phyloP scores from a whole-genome alignment of 2,113 vertebrate species.

The Tetrax tetrax region DNA sequence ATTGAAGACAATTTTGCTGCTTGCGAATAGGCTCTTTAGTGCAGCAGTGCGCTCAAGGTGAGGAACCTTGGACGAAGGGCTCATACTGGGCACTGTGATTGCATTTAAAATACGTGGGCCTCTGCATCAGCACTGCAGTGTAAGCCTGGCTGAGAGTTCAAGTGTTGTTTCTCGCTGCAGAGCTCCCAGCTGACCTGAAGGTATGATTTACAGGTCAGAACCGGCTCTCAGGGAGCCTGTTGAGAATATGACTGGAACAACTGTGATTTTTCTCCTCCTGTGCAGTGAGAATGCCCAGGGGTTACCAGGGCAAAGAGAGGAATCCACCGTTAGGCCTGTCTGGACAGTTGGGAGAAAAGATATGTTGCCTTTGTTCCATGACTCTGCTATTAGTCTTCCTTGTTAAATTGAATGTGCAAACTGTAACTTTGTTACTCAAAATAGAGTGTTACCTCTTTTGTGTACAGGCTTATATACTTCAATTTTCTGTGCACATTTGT shows the following conservation, averaged over 20 bases:
- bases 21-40: background rate
- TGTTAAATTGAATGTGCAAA: background rate
- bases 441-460: background rate
- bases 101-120: background rate
- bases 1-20: background rate
- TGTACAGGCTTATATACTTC: background rate
- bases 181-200: background rate
- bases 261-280: background rate
- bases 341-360: background rate
- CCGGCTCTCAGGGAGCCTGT: background rate
- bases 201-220: background rate
- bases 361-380: background rate
- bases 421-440: background rate
- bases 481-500: background rate
- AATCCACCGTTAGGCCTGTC: background rate
- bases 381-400: background rate
- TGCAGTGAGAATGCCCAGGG: background rate
- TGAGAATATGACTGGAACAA: background rate
- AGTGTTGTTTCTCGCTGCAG: background rate
- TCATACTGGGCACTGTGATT: background rate
- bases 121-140: background rate
- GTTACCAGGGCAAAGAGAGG: background rate
- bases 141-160: background rate
- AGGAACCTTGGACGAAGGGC: background rate
- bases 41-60: background rate